Evolutionary conservation across 2,113 vertebrate genomes (phyloP), one percentile per base, ranked within the genome.

Genomic region (Motacilla tschutschensis): DNA sequence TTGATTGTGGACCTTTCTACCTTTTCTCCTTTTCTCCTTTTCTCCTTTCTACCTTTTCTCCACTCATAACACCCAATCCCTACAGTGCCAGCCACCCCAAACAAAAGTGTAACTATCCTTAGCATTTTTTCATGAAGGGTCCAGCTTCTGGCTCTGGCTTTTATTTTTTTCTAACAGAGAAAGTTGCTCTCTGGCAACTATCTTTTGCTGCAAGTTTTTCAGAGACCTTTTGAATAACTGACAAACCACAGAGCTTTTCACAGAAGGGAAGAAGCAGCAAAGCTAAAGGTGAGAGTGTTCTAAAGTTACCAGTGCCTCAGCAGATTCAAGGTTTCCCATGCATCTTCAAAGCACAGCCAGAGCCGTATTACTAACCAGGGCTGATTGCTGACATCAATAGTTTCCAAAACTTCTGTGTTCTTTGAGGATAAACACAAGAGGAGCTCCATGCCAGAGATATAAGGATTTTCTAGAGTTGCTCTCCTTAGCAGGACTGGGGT

Each of bases 371-470:
- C 71, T 59, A 75, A 55, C 48, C 12, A 44, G 54, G 58, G 14
- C 1, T 63, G 53, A 78, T 48, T 74, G 58, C 31, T 55, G 60
- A 71, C 70, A 74, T 47, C 40, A 59, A n/a, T 41, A 63, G 16
- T 58, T 88, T 66, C 54, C 41, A 80, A 83, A 69, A 77, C 36
- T 74, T 69, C 19, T 48, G 12, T 44, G 21, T 69, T 83, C 74
- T 84, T 81, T 80, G 51, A 88, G 60, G 22, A 91, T 64, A 83
- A 90, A 73, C 59, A 66, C n/a, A 73, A 46, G 44, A 43, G 80
- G 14, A 88, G 14, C 16, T 71, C 57, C 35, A 83, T 63, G 20
- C 16, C n/a, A 73, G 64, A 60, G 43, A 54, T n/a, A 71, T 29
- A 71, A 74, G 26, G 14, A 35, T 78, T 83, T 63, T 71, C 70